Evolutionary conservation across 2,888 invertebrate genomes (phyloP).

Genomic region (Dryococelus australis): DNA sequence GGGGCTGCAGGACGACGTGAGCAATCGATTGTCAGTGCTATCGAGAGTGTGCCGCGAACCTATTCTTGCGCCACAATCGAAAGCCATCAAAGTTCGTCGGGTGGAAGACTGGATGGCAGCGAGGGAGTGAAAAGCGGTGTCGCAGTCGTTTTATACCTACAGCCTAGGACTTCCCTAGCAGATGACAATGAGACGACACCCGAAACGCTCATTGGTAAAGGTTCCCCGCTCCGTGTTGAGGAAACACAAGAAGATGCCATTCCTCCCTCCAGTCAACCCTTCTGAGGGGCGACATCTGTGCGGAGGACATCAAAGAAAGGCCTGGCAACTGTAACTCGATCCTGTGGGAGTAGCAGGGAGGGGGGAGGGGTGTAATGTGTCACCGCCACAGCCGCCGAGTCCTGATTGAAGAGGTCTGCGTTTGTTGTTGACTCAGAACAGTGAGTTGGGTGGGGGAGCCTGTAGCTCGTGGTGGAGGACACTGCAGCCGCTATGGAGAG

Average conservation of each 20-base stretch:
- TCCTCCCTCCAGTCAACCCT: background rate
- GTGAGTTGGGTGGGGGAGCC: background rate
- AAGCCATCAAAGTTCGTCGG: background rate
- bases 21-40: too few species aligned
- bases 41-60: too few species aligned
- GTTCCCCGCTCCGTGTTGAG: background rate
- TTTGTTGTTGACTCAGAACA: background rate
- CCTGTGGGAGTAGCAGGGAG: background rate
- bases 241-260: background rate
- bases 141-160: background rate
- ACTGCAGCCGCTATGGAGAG: background rate
- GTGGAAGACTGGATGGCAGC: background rate
- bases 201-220: background rate
- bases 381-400: background rate
- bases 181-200: slow-evolving; percentile 11
- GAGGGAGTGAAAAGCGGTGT: background rate
- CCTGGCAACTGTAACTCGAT: slow-evolving; percentile 10
- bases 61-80: background rate
- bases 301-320: background rate
- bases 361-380: background rate
- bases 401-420: slow-evolving; percentile 1
- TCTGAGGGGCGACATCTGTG: too few species aligned
- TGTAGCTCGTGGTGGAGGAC: background rate
- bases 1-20: too few species aligned
- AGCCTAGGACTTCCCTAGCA: background rate